phyloP scores from a whole-genome alignment of 2,797 vertebrate genomes.

The Ara ararauna region DNA sequence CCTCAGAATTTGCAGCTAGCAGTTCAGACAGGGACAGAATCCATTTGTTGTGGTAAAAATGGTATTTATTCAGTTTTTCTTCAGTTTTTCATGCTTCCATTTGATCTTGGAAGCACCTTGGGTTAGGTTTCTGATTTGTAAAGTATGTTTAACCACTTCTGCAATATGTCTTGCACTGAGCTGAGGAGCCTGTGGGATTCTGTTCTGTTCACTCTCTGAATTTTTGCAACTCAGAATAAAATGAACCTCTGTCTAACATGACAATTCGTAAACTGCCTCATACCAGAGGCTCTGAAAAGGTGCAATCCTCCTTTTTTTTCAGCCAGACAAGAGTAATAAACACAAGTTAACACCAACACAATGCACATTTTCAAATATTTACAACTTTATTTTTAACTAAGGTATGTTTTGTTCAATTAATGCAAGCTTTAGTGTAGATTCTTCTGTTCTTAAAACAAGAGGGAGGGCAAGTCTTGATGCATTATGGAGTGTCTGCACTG shows the following conservation, averaged over 20 bases:
- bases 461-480: not conserved
- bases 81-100: not conserved
- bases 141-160: not conserved
- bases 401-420: not conserved
- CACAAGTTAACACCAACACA: fast-evolving
- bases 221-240: conserved; percentile 1
- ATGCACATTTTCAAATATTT: not conserved
- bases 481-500: not conserved
- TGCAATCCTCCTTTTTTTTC: not conserved
- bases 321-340: not conserved
- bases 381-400: not conserved
- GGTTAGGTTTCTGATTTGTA: not conserved
- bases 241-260: not conserved
- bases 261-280: not conserved
- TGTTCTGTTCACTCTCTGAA: not conserved
- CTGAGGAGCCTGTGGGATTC: not conserved
- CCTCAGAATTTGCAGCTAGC: not conserved
- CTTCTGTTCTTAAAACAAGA: not conserved
- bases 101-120: not conserved
- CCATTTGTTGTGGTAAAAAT: not conserved
- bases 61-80: not conserved
- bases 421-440: not conserved
- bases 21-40: not conserved
- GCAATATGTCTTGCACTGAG: not conserved
- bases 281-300: not conserved